Base-by-base conservation (phyloP, 2,888 invertebrate genomes). In the Myopa testacea region DNA sequence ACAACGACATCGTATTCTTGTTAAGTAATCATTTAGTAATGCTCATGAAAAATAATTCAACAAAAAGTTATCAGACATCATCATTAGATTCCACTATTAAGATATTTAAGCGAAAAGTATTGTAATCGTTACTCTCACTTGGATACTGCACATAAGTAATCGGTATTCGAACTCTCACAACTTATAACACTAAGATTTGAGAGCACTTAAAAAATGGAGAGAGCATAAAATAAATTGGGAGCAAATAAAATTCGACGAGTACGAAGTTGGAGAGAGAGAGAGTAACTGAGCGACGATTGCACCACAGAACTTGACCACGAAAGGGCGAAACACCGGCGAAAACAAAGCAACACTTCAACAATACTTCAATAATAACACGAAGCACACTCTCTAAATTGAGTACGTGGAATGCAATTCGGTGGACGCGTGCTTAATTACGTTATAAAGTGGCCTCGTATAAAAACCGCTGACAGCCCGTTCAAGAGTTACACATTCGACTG, bases 381-480 rank as follows among this genome's bases (percentile, higher is more conserved):
- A 81, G 79, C 70, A 65, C 58, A 76, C 55, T 75, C 65, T 75
- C 75, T 34, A 68, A 68, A 69, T 68, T 40, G 14, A 65, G 16
- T 50, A 26, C 63, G 65, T 40, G 65, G 76, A 67, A 67, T 71
- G 68, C 62, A 75, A 78, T 73, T 72, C 74, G 67, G 71, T n/a
- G 26, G 26, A 26, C 70, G 72, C 71, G 63, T 60, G 63, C 72
- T 63, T 82, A 84, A 84, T 84, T 85, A 82, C 85, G 85, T 84
- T 83, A 82, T 83, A 86, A 87, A 85, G 81, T 86, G 85, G 81
- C 83, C 86, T 84, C 85, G 86, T 89, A 89, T 89, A 89, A 89
- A 89, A 89, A 89, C 87, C 85, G 84, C 82, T 82, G 83, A 80
- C 79, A 82, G 80, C 81, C 84, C 83, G 82, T 83, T 82, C 83